phyloP scores from a whole-genome alignment of 2,888 invertebrate species.

The Eupithecia exiguata region DNA sequence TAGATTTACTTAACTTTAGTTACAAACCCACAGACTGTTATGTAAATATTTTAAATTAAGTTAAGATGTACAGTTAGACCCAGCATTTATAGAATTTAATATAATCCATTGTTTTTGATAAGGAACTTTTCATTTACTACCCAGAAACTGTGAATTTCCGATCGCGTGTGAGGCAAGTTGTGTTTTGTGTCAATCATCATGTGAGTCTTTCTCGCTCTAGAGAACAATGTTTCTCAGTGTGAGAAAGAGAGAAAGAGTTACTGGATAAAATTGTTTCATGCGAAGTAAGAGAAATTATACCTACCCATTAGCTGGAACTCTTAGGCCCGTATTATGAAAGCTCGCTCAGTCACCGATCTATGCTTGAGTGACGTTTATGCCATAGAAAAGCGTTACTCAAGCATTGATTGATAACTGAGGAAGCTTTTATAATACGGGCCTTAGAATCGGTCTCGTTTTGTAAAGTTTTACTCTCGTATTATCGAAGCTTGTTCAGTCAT shows the following conservation, averaged over 20 bases:
- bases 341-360: no score
- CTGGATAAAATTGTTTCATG: neutral
- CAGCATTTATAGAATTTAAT: slow-evolving; percentile 38
- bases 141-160: neutral
- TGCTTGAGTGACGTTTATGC: no score
- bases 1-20: slow-evolving; percentile 51
- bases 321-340: neutral
- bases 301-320: neutral
- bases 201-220: neutral
- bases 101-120: slow-evolving; percentile 21
- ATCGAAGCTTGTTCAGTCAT: no score
- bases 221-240: neutral
- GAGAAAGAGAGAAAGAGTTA: neutral
- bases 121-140: neutral
- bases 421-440: no score
- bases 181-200: neutral
- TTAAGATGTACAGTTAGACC: slow-evolving; percentile 35
- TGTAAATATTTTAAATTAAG: slow-evolving; percentile 49
- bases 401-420: no score
- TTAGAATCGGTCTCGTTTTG: neutral
- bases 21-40: slow-evolving; percentile 70
- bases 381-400: no score
- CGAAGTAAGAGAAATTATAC: neutral
- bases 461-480: no score
- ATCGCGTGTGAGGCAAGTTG: neutral